These are phyloP conservation scores for Sesamia nonagrioides DNA, from an alignment of 1,140 invertebrate genomes.

Conservation along the genomic window DNA sequence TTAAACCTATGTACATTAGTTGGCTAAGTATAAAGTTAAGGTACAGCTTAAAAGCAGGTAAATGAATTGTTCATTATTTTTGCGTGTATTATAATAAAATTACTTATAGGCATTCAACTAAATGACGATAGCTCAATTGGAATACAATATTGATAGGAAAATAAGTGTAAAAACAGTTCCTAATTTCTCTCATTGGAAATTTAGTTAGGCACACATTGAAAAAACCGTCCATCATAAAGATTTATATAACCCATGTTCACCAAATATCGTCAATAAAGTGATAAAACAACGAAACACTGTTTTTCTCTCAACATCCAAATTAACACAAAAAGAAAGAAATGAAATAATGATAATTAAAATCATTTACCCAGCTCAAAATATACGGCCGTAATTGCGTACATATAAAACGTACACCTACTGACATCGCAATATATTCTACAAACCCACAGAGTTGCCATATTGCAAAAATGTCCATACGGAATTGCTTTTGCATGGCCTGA, in stretches of 20 bases:
- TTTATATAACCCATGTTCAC: not conserved
- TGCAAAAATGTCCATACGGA: constrained; percentile 30
- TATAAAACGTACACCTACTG: constrained; percentile 12
- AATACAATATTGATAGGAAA: too few relatives aligned
- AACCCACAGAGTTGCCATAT: constrained; percentile 33
- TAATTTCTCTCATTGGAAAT: not conserved
- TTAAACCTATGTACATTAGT: constrained; percentile 14
- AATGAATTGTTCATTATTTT: not conserved
- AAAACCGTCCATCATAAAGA: too few relatives aligned
- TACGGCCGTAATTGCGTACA: constrained; percentile 29
- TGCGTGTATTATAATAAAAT: not conserved
- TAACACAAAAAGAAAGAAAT: constrained; percentile 21
- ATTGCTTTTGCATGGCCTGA: constrained; percentile 10
- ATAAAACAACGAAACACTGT: not conserved
- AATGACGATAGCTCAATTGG: too few relatives aligned
- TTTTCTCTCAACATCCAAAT: not conserved
- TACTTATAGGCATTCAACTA: not conserved
- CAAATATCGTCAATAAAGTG: not conserved
- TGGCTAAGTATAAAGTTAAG: not conserved
- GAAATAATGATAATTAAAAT: constrained; percentile 41
- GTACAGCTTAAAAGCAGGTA: not conserved
- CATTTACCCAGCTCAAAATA: constrained; percentile 38
- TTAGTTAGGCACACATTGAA: too few relatives aligned
- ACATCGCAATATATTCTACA: constrained; percentile 39
- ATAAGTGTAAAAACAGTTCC: not conserved